These are phyloP conservation scores for Calidris pugnax DNA, from an alignment of 2,113 vertebrate genomes.

Conservation along the genomic window DNA sequence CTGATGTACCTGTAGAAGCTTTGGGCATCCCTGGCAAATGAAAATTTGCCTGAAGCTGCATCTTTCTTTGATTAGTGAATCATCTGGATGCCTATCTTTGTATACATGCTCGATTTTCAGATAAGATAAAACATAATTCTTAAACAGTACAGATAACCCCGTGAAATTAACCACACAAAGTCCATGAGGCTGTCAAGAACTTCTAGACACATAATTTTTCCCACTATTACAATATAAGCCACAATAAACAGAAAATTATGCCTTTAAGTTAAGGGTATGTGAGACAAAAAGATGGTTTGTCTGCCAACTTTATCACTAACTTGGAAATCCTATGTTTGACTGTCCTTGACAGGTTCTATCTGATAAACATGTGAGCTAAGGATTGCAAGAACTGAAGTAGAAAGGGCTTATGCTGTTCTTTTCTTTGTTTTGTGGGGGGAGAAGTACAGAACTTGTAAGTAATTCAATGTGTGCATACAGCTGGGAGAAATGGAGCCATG, in stretches of 20 bases:
- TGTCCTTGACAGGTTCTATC: neutral
- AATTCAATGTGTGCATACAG: rapidly evolving
- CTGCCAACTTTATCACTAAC: neutral
- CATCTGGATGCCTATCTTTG: neutral
- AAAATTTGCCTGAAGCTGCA: neutral
- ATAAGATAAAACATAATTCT: neutral
- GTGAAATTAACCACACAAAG: neutral
- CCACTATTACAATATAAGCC: neutral
- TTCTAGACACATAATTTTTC: neutral
- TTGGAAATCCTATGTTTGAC: neutral
- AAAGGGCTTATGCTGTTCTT: neutral
- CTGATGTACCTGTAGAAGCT: neutral
- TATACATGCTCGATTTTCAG: neutral
- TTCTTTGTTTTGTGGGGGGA: neutral
- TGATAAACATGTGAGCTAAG: neutral
- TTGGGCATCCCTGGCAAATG: neutral
- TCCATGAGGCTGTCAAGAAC: neutral
- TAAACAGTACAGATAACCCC: neutral
- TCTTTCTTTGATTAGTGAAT: neutral
- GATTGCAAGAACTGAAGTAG: neutral
- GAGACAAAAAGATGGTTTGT: neutral
- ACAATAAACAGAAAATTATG: neutral
- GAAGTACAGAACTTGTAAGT: neutral
- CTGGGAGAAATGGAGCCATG: neutral
- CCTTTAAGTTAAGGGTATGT: neutral